These are phyloP conservation scores for Iguana delicatissima DNA, from an alignment of 2,797 vertebrate species.

Conservation along the genomic window DNA sequence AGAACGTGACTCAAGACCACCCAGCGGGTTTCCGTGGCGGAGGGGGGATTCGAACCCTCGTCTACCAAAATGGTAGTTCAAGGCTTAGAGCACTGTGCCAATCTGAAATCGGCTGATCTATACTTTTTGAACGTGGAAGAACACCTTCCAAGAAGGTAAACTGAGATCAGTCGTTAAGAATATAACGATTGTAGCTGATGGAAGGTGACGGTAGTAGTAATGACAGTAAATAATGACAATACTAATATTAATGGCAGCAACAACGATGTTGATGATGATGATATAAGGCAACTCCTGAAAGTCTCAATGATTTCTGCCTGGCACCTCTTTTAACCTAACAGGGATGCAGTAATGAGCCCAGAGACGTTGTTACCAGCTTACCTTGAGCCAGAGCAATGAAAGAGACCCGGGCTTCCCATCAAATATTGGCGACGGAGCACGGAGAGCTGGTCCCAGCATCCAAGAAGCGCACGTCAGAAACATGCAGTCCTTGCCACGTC, in stretches of 20 bases:
- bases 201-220: neutral
- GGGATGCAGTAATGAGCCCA: neutral
- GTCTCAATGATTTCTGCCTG: too few relatives aligned
- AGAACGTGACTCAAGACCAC: too few relatives aligned
- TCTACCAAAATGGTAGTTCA: too few relatives aligned
- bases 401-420: neutral
- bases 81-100: too few relatives aligned
- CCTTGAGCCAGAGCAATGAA: neutral
- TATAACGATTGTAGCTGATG: neutral
- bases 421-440: neutral
- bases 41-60: too few relatives aligned
- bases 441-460: neutral
- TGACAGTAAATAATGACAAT: neutral
- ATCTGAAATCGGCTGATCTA: neutral
- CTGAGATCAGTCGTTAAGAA: neutral
- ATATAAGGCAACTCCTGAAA: neutral
- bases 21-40: too few relatives aligned
- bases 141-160: neutral
- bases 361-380: slow-evolving; percentile 7
- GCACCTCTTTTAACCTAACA: neutral
- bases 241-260: neutral
- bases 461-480: neutral
- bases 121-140: neutral
- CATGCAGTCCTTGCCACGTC: neutral
- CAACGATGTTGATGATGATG: neutral